A percentile compares a stretch with the other conserved stretches of the same genome.
Evolutionary conservation across 1,140 invertebrate species (phyloP).

Genomic region (Drosophila lini): DNA sequence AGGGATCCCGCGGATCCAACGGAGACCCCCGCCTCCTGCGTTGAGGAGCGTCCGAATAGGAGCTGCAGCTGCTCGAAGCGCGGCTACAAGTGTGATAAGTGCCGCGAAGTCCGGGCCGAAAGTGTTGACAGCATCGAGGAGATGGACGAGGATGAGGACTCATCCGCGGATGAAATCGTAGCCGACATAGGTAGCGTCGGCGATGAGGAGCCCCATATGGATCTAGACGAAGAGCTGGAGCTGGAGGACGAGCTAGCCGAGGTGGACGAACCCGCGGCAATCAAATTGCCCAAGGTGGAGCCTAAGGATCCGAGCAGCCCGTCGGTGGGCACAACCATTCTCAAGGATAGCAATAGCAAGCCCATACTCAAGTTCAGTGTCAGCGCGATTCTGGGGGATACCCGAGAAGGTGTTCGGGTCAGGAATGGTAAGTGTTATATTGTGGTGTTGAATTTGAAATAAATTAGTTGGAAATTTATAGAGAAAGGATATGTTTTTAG

Average conservation of each 20-base stretch:
- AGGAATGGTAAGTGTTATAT: conserved; percentile 82
- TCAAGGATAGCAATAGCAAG: conserved; percentile 86
- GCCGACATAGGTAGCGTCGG: conserved; percentile 70
- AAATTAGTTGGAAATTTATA: too few relatives aligned
- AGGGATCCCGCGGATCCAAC: conserved; percentile 25
- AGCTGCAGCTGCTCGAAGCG: conserved; percentile 63
- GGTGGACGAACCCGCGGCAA: conserved; percentile 53
- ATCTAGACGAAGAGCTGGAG: conserved; percentile 60
- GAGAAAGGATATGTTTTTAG: background rate
- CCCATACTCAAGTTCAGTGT: conserved; percentile 96
- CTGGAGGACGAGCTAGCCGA: conserved; percentile 67
- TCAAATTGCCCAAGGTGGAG: conserved; percentile 78
- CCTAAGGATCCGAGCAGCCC: conserved; percentile 51
- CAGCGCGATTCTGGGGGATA: conserved; percentile 92
- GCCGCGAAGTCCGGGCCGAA: conserved; percentile 67
- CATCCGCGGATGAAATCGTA: conserved; percentile 72
- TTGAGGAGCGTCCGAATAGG: conserved; percentile 32
- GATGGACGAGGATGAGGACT: conserved; percentile 74
- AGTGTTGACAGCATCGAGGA: conserved; percentile 76
- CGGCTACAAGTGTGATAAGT: conserved; percentile 83
- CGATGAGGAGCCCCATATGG: conserved; percentile 58
- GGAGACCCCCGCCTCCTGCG: conserved; percentile 7
- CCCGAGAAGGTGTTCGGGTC: conserved; percentile 83
- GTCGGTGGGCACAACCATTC: conserved; percentile 58
- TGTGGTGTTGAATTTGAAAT: background rate